phyloP scores from a whole-genome alignment of 2,113 vertebrate species.

The Apus apus region DNA sequence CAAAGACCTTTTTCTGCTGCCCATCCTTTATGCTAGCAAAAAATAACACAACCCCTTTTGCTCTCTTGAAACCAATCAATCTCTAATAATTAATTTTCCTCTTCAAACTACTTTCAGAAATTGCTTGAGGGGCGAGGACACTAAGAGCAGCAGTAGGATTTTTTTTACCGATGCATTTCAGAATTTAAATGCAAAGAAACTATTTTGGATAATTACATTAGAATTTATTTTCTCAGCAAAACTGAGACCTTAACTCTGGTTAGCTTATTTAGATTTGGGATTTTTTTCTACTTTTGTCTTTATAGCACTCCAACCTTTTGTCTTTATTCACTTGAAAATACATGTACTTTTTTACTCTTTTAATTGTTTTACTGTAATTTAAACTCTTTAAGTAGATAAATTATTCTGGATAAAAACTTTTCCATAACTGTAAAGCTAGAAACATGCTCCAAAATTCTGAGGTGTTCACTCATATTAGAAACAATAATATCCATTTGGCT shows the following conservation, averaged over 20 bases:
- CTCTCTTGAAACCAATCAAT: not conserved
- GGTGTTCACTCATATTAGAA: not conserved
- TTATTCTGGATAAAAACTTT: not conserved
- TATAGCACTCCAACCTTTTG: not conserved
- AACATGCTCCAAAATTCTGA: not conserved
- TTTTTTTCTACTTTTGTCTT: not conserved
- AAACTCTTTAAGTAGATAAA: not conserved
- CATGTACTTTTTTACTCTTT: not conserved
- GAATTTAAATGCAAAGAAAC: not conserved
- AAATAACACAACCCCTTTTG: not conserved
- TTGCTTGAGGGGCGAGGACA: not conserved
- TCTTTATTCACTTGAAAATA: not conserved
- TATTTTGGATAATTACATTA: not conserved
- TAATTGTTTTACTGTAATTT: not conserved
- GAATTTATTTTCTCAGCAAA: not conserved
- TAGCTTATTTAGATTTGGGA: not conserved
- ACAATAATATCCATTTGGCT: not conserved
- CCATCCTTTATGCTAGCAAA: not conserved
- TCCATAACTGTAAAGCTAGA: not conserved
- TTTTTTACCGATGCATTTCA: not conserved
- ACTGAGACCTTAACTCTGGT: not conserved
- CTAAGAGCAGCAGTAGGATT: not conserved
- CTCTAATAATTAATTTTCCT: not conserved
- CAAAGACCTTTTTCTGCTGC: not conserved
- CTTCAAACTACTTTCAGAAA: constrained; percentile 22